Conservation (phyloP, 2,113 vertebrate genomes). For the Periophthalmodon schlosseri region DNA sequence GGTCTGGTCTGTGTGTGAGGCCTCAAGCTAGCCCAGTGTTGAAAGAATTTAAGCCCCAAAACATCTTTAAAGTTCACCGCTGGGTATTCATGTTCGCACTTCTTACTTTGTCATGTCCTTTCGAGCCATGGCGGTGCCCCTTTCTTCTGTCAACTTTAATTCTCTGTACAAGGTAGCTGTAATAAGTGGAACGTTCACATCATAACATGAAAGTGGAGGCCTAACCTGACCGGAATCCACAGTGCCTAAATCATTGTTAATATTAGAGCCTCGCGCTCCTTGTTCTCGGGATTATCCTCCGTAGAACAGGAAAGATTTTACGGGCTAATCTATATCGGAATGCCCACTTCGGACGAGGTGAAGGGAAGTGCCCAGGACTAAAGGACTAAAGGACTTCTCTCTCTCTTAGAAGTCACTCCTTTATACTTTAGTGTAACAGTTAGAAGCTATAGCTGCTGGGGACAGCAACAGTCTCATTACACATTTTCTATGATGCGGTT, state of each 20-base stretch:
- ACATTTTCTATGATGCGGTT: too few species aligned
- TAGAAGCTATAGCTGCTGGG: constrained; percentile 20
- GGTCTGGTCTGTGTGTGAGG: constrained; percentile 27
- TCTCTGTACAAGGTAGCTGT: constrained; percentile 28
- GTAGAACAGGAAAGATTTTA: constrained; percentile 77
- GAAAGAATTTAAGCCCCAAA: constrained; percentile 49
- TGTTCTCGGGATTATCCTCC: constrained; percentile 71
- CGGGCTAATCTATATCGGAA: constrained; percentile 77
- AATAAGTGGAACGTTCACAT: constrained; percentile 63
- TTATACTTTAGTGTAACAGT: constrained; percentile 60
- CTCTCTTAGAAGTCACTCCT: constrained; percentile 44
- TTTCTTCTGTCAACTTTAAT: constrained; percentile 48
- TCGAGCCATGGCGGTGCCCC: constrained; percentile 9
- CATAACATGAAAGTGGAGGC: constrained; percentile 59
- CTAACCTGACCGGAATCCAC: constrained; percentile 66
- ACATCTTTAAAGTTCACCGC: constrained; percentile 50
- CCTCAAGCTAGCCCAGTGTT: constrained; percentile 57
- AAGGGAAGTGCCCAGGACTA: constrained; percentile 63
- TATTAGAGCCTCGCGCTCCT: constrained; percentile 59
- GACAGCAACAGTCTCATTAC: constrained; percentile 16
- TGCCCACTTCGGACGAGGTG: constrained; percentile 71
- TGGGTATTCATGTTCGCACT: constrained; percentile 28
- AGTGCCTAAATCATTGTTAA: constrained; percentile 70
- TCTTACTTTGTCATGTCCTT: constrained; percentile 14
- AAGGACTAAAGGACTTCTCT: constrained; percentile 31